These are phyloP conservation scores for Cydia fagiglandana DNA, from an alignment of 1,140 invertebrate genomes.

Conservation along the genomic window DNA sequence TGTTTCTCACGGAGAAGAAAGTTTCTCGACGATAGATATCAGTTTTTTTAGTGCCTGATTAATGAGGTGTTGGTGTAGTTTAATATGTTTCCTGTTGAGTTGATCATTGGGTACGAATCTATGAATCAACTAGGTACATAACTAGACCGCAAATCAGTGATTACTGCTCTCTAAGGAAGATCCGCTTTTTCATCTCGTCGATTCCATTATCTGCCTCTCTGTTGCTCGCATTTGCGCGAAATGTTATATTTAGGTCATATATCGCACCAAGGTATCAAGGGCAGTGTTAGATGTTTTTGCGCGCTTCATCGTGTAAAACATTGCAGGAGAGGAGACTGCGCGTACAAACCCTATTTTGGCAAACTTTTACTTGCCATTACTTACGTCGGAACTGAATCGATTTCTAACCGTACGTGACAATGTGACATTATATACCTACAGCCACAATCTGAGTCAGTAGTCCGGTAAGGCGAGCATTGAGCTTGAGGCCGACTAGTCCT, in stretches of 20 bases:
- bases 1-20: conserved; percentile 6
- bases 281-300: no score
- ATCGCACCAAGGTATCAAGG: no score
- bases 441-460: not conserved
- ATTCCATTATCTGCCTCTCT: no score
- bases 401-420: not conserved
- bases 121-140: not conserved
- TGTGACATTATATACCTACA: no score
- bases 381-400: not conserved
- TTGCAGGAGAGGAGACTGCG: not conserved
- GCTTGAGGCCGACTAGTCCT: not conserved
- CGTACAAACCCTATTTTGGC: not conserved
- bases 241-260: no score
- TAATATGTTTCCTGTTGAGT: not conserved
- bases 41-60: not conserved
- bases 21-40: not conserved
- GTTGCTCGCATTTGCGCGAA: no score
- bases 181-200: no score
- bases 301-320: no score
- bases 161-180: no score
- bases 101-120: not conserved
- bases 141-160: not conserved
- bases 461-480: not conserved
- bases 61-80: not conserved
- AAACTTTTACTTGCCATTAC: conserved; percentile 1